Evolutionary conservation across 2,797 vertebrate genomes (phyloP).

Genomic region (Argya squamiceps): DNA sequence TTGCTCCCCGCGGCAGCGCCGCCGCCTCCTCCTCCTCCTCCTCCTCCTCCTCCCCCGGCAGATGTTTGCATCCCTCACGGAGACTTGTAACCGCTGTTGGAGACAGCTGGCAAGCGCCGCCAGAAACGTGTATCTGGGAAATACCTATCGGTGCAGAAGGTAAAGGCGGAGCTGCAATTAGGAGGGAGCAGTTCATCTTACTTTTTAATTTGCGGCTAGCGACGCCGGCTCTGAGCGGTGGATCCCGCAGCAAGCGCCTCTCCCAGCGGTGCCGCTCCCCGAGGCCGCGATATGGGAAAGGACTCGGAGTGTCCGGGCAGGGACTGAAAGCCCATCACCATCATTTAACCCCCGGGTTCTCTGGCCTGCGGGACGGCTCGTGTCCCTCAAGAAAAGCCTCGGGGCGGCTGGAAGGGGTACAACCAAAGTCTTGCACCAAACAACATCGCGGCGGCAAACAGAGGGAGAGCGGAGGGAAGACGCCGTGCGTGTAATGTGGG

Average conservation of each 20-base stretch:
- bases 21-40: not conserved
- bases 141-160: slow-evolving; percentile 43
- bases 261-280: not conserved
- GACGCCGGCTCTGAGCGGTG: not conserved
- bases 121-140: slow-evolving; percentile 29
- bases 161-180: not conserved
- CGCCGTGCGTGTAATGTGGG: too few species aligned
- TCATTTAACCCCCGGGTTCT: not conserved
- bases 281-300: rapidly evolving
- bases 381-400: not conserved
- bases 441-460: not conserved
- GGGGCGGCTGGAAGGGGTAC: not conserved
- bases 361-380: not conserved
- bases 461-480: not conserved
- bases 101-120: slow-evolving; percentile 67
- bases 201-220: not conserved
- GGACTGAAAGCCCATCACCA: not conserved
- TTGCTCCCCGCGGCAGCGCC: not conserved
- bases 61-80: slow-evolving; percentile 75
- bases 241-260: not conserved
- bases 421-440: not conserved
- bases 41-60: slow-evolving; percentile 65
- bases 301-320: rapidly evolving
- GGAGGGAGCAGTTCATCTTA: not conserved
- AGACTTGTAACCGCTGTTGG: slow-evolving; percentile 68